A percentile compares a stretch with the other conserved stretches of the same genome.
phyloP scores from a whole-genome alignment of 1,140 invertebrate genomes.

The Scaptodrosophila lebanonensis region DNA sequence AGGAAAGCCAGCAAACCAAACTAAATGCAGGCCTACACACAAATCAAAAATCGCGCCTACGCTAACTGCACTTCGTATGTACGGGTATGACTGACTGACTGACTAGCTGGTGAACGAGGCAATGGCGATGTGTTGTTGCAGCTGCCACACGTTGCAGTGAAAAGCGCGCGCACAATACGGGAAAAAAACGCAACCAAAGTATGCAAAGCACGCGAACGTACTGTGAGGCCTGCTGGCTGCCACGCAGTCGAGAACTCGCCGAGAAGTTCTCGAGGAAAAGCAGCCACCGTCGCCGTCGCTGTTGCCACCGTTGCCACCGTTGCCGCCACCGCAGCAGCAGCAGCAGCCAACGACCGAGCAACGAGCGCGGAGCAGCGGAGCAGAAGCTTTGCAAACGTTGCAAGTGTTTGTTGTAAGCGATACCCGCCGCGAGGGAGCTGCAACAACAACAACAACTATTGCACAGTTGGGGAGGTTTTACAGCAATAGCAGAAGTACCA shows the following conservation, averaged over 20 bases:
- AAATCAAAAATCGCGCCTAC: conserved; percentile 26
- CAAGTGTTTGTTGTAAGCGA: conserved; percentile 70
- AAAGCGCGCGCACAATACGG: conserved; percentile 35
- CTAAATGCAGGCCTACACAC: too few relatives aligned
- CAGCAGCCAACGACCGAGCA: conserved; percentile 30
- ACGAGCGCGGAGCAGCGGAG: conserved; percentile 18
- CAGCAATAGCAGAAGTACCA: conserved; percentile 9
- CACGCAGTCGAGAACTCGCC: conserved; percentile 38
- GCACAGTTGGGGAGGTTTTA: conserved; percentile 49
- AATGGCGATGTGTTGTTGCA: too few relatives aligned
- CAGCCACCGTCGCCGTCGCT: conserved; percentile 34
- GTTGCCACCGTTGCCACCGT: conserved; percentile 23
- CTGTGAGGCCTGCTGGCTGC: conserved; percentile 45
- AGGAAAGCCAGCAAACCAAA: conserved; percentile 6
- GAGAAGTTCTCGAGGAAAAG: conserved; percentile 59
- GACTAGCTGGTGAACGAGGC: too few relatives aligned
- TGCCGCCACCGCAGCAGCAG: neutral
- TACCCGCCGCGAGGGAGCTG: conserved; percentile 51
- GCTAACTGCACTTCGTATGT: too few relatives aligned
- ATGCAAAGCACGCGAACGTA: conserved; percentile 77
- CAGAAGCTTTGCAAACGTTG: conserved; percentile 57
- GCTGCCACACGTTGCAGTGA: conserved; percentile 12
- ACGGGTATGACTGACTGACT: too few relatives aligned
- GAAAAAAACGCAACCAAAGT: conserved; percentile 74
- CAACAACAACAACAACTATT: conserved; percentile 7